A percentile compares a stretch with the other conserved stretches of the same genome.
phyloP scores from a whole-genome alignment of 2,113 vertebrate species.

The Spilogale gracilis region DNA sequence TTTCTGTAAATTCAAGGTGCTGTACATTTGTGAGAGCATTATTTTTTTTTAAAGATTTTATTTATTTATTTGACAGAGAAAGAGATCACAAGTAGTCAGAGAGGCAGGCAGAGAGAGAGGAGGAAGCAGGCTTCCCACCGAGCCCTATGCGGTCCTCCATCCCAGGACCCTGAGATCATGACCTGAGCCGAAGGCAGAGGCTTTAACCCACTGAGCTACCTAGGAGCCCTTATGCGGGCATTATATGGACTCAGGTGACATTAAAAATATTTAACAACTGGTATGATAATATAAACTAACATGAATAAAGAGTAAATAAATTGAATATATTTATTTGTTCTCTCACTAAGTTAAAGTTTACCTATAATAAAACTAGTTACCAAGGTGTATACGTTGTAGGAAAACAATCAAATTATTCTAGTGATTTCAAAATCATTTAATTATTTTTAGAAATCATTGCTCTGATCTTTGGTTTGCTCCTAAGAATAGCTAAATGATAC shows the following conservation, averaged over 20 bases:
- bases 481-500: neutral
- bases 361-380: neutral
- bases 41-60: too few species aligned
- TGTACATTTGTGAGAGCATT: neutral
- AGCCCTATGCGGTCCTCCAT: too few species aligned
- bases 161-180: too few species aligned
- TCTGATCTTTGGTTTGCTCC: neutral
- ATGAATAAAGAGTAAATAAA: neutral
- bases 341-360: neutral
- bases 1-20: neutral
- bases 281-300: neutral
- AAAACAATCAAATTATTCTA: neutral
- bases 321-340: neutral
- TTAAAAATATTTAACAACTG: neutral
- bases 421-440: neutral
- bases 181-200: too few species aligned
- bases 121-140: too few species aligned
- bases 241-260: neutral
- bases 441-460: slow-evolving; percentile 15
- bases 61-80: too few species aligned
- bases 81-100: too few species aligned
- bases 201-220: too few species aligned
- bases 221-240: too few species aligned
- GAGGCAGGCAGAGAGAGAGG: too few species aligned
- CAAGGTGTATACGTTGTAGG: neutral